phyloP scores from a whole-genome alignment of 1,140 invertebrate genomes.

The Aethina tumida region DNA sequence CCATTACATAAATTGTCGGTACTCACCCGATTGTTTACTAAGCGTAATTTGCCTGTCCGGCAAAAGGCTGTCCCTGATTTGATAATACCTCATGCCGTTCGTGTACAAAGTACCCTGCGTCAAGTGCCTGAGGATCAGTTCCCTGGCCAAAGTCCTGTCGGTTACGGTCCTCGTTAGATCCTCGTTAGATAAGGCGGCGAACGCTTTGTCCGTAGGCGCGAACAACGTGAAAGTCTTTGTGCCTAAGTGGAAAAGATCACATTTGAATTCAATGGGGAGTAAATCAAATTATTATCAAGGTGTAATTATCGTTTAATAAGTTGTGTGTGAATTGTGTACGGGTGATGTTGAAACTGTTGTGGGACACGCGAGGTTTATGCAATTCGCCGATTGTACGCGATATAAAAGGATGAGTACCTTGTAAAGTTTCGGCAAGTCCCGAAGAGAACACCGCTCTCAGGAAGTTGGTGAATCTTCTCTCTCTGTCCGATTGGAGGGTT shows the following conservation, averaged over 20 bases:
- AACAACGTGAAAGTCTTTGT: constrained; percentile 76
- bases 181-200: constrained; percentile 51
- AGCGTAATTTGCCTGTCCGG: constrained; percentile 53
- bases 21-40: constrained; percentile 65
- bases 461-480: constrained; percentile 67
- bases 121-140: constrained; percentile 69
- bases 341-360: too few species aligned
- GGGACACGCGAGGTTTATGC: too few species aligned
- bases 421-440: constrained; percentile 60
- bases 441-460: constrained; percentile 63
- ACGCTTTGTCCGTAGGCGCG: constrained; percentile 73
- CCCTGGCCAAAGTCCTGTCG: constrained; percentile 53
- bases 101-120: constrained; percentile 68
- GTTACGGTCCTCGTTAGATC: constrained; percentile 49
- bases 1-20: background rate
- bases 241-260: constrained; percentile 39
- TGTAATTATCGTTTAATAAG: too few species aligned
- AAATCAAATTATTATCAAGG: too few species aligned
- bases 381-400: too few species aligned
- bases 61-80: constrained; percentile 65
- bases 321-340: too few species aligned
- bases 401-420: too few species aligned
- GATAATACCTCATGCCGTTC: constrained; percentile 76
- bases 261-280: too few species aligned
- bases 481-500: constrained; percentile 69